Conservation (phyloP, 2,888 invertebrate genomes). For the Cerastis leucographa region DNA sequence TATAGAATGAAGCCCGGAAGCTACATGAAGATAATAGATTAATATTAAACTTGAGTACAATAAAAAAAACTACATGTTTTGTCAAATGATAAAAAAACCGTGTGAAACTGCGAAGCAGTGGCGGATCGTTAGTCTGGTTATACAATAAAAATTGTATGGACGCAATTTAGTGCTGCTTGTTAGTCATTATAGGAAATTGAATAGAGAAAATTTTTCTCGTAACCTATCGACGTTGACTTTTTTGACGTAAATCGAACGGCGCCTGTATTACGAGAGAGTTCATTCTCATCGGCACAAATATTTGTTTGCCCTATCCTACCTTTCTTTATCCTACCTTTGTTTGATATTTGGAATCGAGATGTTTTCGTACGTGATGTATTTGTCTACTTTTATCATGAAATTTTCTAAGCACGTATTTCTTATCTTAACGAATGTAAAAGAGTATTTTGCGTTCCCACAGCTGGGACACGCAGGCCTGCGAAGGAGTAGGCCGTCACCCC, state of each 20-base stretch:
- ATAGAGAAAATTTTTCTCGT: constrained; percentile 4
- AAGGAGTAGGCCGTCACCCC: no score
- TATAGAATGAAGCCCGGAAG: background rate
- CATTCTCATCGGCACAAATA: constrained; percentile 24
- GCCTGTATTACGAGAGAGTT: constrained; percentile 1
- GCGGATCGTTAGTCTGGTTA: background rate
- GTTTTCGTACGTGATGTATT: constrained; percentile 14
- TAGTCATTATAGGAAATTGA: constrained; percentile 25
- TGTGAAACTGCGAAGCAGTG: background rate
- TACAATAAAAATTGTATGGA: constrained; percentile 1
- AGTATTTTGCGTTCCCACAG: no score
- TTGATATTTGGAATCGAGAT: constrained; percentile 16
- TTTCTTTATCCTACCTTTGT: no score
- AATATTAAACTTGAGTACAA: background rate
- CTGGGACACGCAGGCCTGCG: no score
- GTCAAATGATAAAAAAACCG: background rate
- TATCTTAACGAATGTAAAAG: background rate
- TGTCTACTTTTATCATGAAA: background rate
- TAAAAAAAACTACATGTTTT: background rate
- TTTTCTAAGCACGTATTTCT: constrained; percentile 26
- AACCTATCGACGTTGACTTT: constrained; percentile 25
- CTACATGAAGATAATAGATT: background rate
- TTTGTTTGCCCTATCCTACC: constrained; percentile 39
- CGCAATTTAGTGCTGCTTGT: background rate
- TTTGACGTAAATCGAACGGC: constrained; percentile 34